phyloP scores from a whole-genome alignment of 2,888 invertebrate genomes.

The Hydropsyche betteni region DNA sequence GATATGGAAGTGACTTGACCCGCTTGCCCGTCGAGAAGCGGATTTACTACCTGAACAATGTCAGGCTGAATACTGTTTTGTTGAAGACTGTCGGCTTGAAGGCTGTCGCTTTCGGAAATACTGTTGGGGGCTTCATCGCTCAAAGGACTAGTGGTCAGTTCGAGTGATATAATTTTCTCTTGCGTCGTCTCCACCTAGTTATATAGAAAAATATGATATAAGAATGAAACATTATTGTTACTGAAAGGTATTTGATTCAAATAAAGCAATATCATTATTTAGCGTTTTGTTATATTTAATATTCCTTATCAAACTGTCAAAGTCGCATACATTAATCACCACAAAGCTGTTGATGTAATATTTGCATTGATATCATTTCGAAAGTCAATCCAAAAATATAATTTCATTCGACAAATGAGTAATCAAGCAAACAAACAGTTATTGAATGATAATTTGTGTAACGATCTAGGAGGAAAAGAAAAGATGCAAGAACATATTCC shows the following conservation, averaged over 20 bases:
- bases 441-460: no score
- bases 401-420: no score
- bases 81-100: conserved; percentile 66
- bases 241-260: not conserved
- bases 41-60: conserved; percentile 67
- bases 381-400: no score
- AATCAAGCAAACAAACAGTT: no score
- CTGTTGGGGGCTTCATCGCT: conserved; percentile 67
- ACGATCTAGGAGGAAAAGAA: no score
- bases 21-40: conserved; percentile 63
- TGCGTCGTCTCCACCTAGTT: conserved; percentile 87
- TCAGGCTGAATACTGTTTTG: conserved; percentile 66
- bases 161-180: conserved; percentile 90
- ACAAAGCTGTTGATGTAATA: no score
- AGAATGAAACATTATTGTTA: not conserved
- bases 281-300: no score
- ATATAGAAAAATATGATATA: not conserved
- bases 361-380: no score
- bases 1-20: conserved; percentile 64
- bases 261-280: no score
- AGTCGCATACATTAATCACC: no score
- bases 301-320: no score
- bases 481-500: no score
- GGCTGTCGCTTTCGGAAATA: conserved; percentile 57
- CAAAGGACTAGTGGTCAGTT: conserved; percentile 75